phyloP scores from a whole-genome alignment of 2,888 invertebrate species.

The Eristalis pertinax region DNA sequence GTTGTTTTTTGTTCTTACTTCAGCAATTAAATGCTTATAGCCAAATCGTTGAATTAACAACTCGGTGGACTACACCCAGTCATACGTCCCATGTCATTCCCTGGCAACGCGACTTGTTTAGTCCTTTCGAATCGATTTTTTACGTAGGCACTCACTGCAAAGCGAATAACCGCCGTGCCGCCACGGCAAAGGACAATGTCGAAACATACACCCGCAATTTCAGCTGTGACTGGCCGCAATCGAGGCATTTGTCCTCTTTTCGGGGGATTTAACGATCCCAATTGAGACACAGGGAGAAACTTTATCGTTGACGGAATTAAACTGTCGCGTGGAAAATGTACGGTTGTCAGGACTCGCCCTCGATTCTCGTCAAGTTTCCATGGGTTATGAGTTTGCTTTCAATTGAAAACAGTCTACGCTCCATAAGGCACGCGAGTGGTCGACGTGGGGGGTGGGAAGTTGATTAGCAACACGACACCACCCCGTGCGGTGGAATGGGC shows the following conservation, averaged over 20 bases:
- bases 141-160: background rate
- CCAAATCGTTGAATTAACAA: background rate
- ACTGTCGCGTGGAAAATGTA: constrained; percentile 14
- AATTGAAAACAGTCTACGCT: constrained; percentile 16
- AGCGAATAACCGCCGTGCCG: background rate
- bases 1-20: background rate
- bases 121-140: background rate
- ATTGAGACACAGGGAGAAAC: constrained; percentile 1
- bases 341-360: background rate
- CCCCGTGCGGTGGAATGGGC: background rate
- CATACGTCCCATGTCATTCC: background rate
- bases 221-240: constrained; percentile 37
- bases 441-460: background rate
- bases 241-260: constrained; percentile 15
- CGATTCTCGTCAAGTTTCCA: background rate
- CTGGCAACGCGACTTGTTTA: background rate
- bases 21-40: background rate
- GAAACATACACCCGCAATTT: background rate
- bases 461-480: constrained; percentile 24
- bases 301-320: background rate
- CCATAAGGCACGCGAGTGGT: background rate
- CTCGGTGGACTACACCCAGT: background rate
- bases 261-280: constrained; percentile 11
- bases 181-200: background rate
- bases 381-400: constrained; percentile 16